Conservation (phyloP, 2,797 vertebrate species). For the Chiloscyllium punctatum region DNA sequence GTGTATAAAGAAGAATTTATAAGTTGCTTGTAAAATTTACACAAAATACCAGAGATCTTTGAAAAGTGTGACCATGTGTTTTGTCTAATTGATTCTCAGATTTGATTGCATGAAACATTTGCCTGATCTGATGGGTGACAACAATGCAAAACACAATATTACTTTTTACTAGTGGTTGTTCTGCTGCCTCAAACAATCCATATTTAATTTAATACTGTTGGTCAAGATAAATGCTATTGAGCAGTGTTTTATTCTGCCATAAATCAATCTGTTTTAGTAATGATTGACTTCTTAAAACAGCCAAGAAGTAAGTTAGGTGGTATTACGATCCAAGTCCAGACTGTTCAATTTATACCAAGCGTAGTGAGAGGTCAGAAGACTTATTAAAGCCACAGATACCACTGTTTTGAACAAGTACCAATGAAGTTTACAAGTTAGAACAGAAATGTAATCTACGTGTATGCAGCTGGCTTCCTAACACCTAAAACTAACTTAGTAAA, state of each 20-base stretch:
- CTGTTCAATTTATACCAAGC: no score
- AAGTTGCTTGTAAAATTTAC: not conserved
- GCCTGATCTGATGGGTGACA: no score
- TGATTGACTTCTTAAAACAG: not conserved
- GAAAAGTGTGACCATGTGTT: not conserved
- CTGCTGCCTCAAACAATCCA: no score
- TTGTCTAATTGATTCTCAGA: not conserved
- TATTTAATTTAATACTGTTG: not conserved
- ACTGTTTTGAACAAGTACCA: no score
- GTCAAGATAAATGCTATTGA: not conserved
- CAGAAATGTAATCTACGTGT: no score
- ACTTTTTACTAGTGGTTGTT: not conserved
- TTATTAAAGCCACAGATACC: no score
- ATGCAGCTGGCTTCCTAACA: no score
- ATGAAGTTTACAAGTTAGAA: no score
- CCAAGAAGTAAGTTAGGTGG: not conserved
- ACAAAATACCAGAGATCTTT: not conserved
- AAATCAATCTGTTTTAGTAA: not conserved
- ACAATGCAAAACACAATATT: not conserved
- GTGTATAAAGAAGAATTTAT: not conserved
- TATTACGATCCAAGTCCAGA: not conserved
- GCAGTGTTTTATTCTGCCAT: not conserved
- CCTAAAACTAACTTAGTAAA: no score
- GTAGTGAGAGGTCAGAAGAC: no score
- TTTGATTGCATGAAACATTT: not conserved